Evolutionary conservation across 2,797 vertebrate species (phyloP).

Genomic region (Amblyopsis hoosieri): DNA sequence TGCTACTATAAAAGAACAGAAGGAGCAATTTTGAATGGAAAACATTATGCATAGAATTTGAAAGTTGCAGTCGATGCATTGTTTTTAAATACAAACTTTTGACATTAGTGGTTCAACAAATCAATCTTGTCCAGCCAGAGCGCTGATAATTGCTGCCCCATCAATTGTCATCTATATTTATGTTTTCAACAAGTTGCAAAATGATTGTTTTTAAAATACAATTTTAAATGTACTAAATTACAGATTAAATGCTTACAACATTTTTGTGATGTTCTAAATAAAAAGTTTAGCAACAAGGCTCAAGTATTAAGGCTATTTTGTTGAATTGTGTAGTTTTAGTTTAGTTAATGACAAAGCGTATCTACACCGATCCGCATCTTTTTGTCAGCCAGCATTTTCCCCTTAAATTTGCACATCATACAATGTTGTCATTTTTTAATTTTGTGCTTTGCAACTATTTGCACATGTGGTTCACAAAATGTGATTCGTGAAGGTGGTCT

Average conservation of each 20-base stretch:
- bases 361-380: too few relatives aligned
- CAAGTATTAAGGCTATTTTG: constrained; percentile 12
- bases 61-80: constrained; percentile 65
- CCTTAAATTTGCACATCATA: too few relatives aligned
- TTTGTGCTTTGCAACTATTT: too few relatives aligned
- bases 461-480: too few relatives aligned
- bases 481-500: too few relatives aligned
- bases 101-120: constrained; percentile 49
- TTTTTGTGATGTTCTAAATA: constrained; percentile 79
- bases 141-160: constrained; percentile 49
- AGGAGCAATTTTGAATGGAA: constrained; percentile 42
- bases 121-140: constrained; percentile 37
- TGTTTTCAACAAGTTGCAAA: constrained; percentile 58
- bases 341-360: too few relatives aligned
- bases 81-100: constrained; percentile 62
- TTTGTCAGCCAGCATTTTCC: too few relatives aligned
- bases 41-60: constrained; percentile 63
- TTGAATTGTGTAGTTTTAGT: background rate
- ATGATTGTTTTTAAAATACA: constrained; percentile 77
- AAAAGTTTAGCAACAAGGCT: constrained; percentile 47
- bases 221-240: constrained; percentile 83
- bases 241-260: constrained; percentile 74
- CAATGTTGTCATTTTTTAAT: too few relatives aligned
- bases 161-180: constrained; percentile 72
- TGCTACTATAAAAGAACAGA: constrained; percentile 27